phyloP scores from a whole-genome alignment of 2,888 invertebrate species.

The Nesidiocoris tenuis region DNA sequence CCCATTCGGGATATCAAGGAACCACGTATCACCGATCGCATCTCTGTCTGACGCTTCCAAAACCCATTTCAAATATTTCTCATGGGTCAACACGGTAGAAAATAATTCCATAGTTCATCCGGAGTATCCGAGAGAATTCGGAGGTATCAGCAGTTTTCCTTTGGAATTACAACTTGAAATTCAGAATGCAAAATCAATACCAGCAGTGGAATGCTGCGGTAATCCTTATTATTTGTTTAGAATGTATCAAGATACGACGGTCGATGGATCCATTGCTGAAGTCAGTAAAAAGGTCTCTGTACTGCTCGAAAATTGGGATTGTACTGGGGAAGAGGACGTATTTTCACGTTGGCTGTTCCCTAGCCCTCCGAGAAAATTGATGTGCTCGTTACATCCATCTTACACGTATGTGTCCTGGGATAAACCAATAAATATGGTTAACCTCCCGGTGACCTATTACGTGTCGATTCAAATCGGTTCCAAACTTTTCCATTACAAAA shows the following conservation, averaged over 20 bases:
- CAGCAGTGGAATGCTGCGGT: constrained; percentile 56
- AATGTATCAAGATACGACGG: constrained; percentile 58
- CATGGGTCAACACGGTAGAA: constrained; percentile 55
- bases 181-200: constrained; percentile 52
- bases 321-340: neutral
- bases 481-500: neutral
- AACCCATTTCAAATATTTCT: constrained; percentile 54
- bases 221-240: constrained; percentile 57
- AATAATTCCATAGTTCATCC: constrained; percentile 53
- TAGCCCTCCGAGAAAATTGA: constrained; percentile 34
- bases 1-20: constrained; percentile 57
- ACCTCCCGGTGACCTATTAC: neutral
- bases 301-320: neutral
- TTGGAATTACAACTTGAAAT: constrained; percentile 53
- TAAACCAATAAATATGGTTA: constrained; percentile 46
- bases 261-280: constrained; percentile 52
- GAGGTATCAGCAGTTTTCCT: constrained; percentile 55
- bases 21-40: constrained; percentile 56
- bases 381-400: constrained; percentile 23
- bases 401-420: constrained; percentile 40
- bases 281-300: neutral
- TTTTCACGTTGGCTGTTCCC: constrained; percentile 44
- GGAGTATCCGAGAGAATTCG: constrained; percentile 53
- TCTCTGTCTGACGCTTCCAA: constrained; percentile 54
- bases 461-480: constrained; percentile 1